Conservation (phyloP, 2,888 invertebrate genomes). For the Ischnus inquisitorius region DNA sequence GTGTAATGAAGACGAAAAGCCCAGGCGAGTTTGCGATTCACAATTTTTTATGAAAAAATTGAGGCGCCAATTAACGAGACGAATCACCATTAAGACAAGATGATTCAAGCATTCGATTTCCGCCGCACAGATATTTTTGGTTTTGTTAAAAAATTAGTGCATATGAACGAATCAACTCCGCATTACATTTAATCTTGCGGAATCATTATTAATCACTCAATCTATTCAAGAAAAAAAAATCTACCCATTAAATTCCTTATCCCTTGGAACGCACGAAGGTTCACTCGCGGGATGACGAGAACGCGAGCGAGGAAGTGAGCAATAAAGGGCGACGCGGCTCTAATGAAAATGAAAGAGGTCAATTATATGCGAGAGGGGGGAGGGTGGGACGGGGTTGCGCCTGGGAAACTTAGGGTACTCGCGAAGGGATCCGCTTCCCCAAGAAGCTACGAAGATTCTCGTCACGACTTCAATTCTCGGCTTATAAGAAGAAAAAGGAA, state of each 20-base stretch:
- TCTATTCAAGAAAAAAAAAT: slow-evolving; percentile 1
- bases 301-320: slow-evolving; percentile 62
- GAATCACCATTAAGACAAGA: no score
- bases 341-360: slow-evolving; percentile 63
- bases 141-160: neutral
- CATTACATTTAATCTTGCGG: neutral
- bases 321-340: slow-evolving; percentile 61
- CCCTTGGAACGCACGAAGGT: slow-evolving; percentile 3
- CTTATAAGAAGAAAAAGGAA: neutral
- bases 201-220: slow-evolving; percentile 6
- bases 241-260: slow-evolving; percentile 5
- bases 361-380: slow-evolving; percentile 51
- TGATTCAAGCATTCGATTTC: no score
- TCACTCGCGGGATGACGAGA: slow-evolving; percentile 45
- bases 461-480: neutral
- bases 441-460: slow-evolving; percentile 19
- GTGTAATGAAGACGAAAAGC: no score
- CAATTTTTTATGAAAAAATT: no score
- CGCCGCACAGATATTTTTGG: no score
- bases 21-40: no score
- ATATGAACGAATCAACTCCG: neutral
- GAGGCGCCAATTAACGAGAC: no score
- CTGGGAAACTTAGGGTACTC: slow-evolving; percentile 54
- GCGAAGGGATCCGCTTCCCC: neutral
- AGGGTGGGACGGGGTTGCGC: neutral